Evolutionary conservation across 1,140 invertebrate genomes (phyloP), one percentile per base, ranked within the genome.

Genomic region (Caenorhabditis elegans): DNA sequence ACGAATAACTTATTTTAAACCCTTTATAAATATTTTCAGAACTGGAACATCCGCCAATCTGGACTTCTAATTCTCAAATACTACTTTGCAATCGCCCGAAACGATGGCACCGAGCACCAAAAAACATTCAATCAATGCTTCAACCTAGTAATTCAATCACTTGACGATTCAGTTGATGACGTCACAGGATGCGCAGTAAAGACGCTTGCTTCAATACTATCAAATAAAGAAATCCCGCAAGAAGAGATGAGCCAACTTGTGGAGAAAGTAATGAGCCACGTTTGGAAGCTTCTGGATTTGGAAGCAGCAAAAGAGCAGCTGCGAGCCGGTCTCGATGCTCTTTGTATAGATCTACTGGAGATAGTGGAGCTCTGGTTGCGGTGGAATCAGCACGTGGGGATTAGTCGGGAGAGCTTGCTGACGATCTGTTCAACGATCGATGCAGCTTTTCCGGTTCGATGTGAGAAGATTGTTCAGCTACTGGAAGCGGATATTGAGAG

Each of bases 21-120:
- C 28, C 13, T 8, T 19, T 43, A n/a, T n/a, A n/a, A 8, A 26
- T 11, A 6, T 48, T 83, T 83, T 83, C 55, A 83, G 82, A 31
- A 51, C 17, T 84, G 83, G 83, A 53, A 76, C 60, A 82, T 84
- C 51, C 55, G 79, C 19, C 83, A 84, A 34, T 80, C 76, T 13
- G 83, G 75, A 26, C 83, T 84, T 34, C 82, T 84, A 0, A 77
- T 84, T 19, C 26, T 84, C 19, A 84, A 84, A 34, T 84, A 84
- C 47, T 84, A 78, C 55, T 84, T 84, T 53, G 80, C 83, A 0
- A 79, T 83, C 8, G 51, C 79, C 5, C 2, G 19, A 15, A 39
- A 22, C 26, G 15, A 31, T 2, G 34, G 28, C 8, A 17, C 4
- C 19, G 34, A 19, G 3, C 60, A 70, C 4, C 34, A 39, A n/a